Percentiles rank a stretch among this genome's conserved stretches.
These are phyloP conservation scores for Oligia latruncula DNA, from an alignment of 2,888 invertebrate genomes.

Conservation along the genomic window DNA sequence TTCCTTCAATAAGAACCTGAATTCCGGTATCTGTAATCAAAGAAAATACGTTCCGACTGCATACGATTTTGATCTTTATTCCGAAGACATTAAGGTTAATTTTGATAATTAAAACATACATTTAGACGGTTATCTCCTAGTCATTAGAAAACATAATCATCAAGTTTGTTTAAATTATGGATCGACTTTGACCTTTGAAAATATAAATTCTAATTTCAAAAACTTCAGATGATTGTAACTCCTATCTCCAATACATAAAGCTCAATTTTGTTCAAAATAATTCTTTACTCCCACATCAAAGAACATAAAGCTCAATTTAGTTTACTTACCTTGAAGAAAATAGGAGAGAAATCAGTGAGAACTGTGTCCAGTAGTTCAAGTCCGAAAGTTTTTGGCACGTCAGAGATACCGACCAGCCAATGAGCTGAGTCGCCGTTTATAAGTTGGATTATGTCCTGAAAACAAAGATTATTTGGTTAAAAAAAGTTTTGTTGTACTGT, in stretches of 20 bases:
- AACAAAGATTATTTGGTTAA: constrained; percentile 36
- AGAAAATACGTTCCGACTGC: not conserved
- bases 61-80: not conserved
- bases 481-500: too few species aligned
- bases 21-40: constrained; percentile 95
- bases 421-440: constrained; percentile 99
- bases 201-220: not conserved
- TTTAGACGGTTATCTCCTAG: not conserved
- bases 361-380: constrained; percentile 98
- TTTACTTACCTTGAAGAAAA: constrained; percentile 94
- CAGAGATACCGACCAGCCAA: constrained; percentile 98
- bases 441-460: constrained; percentile 97
- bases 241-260: not conserved
- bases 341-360: constrained; percentile 95
- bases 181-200: not conserved
- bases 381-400: constrained; percentile 99
- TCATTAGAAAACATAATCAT: not conserved
- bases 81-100: not conserved
- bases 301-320: not conserved
- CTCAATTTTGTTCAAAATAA: not conserved
- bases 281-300: too few species aligned
- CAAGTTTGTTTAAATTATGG: not conserved
- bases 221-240: not conserved
- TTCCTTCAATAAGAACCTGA: constrained; percentile 98
- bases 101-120: not conserved